A percentile compares a stretch with the other conserved stretches of the same genome.
Conservation (phyloP, 2,113 vertebrate species). For the Sterna hirundo region DNA sequence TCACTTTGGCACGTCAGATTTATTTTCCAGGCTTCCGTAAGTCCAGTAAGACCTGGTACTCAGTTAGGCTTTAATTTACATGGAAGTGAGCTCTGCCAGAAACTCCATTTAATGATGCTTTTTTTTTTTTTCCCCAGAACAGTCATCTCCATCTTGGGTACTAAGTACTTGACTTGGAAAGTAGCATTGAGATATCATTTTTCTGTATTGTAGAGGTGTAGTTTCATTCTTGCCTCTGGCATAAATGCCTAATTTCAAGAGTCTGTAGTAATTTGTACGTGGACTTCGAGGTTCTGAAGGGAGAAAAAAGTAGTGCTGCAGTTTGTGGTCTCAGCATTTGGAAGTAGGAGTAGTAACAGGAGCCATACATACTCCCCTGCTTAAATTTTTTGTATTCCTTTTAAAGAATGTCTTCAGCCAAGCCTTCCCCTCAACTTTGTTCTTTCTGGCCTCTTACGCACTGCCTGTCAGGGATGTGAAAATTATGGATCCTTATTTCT, state of each 20-base stretch:
- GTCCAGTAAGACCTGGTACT: neutral
- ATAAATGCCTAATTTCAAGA: neutral
- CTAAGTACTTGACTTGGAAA: neutral
- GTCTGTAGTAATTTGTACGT: neutral
- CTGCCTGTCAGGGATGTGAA: neutral
- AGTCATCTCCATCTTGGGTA: neutral
- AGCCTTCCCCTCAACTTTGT: neutral
- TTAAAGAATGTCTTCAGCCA: neutral
- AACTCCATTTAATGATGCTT: neutral
- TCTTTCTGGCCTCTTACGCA: neutral
- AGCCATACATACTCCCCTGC: neutral
- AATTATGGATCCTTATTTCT: neutral
- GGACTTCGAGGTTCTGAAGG: neutral
- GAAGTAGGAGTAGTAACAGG: neutral
- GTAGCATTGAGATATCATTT: neutral
- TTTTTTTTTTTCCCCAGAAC: neutral
- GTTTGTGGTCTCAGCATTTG: neutral
- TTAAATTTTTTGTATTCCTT: neutral
- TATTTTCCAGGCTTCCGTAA: neutral
- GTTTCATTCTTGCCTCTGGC: neutral
- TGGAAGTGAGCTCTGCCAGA: neutral
- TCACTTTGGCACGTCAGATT: neutral
- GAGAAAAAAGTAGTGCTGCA: neutral
- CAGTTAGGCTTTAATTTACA: neutral
- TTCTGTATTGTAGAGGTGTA: neutral